phyloP scores from a whole-genome alignment of 1,140 invertebrate genomes.

The Homalodisca vitripennis region DNA sequence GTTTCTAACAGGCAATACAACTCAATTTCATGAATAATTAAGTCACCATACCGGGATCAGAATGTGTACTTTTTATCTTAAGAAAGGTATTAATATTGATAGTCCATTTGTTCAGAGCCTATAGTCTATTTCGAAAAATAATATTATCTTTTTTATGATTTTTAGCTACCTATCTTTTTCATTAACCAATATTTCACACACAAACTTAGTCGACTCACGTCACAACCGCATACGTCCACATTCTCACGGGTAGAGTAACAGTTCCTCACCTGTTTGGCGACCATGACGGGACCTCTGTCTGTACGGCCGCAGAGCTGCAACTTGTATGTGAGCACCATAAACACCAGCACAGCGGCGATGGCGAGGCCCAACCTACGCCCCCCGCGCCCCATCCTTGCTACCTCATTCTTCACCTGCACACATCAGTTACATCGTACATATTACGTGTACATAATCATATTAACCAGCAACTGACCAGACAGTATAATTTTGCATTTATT shows the following conservation, averaged over 20 bases:
- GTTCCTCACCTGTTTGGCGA: slow-evolving; percentile 42
- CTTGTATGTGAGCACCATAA: slow-evolving; percentile 42
- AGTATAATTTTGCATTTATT: neutral
- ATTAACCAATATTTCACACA: neutral
- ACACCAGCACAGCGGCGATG: slow-evolving; percentile 35
- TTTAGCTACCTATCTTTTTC: neutral
- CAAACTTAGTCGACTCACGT: neutral
- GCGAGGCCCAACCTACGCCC: slow-evolving; percentile 41
- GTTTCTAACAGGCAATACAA: no score
- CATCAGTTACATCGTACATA: no score
- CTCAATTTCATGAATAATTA: no score
- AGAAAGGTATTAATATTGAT: no score
- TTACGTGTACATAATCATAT: neutral
- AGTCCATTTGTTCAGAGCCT: no score
- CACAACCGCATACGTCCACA: neutral
- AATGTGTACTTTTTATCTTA: no score
- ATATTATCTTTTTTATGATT: slow-evolving; percentile 1
- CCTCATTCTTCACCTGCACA: slow-evolving; percentile 43
- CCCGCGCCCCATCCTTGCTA: slow-evolving; percentile 45
- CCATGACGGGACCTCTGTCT: slow-evolving; percentile 40
- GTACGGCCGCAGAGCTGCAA: slow-evolving; percentile 39
- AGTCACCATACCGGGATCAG: no score
- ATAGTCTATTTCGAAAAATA: neutral
- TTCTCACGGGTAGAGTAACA: slow-evolving; percentile 2
- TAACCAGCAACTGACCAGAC: neutral